phyloP scores from a whole-genome alignment of 2,797 vertebrate genomes.

The Anguilla pacifica region DNA sequence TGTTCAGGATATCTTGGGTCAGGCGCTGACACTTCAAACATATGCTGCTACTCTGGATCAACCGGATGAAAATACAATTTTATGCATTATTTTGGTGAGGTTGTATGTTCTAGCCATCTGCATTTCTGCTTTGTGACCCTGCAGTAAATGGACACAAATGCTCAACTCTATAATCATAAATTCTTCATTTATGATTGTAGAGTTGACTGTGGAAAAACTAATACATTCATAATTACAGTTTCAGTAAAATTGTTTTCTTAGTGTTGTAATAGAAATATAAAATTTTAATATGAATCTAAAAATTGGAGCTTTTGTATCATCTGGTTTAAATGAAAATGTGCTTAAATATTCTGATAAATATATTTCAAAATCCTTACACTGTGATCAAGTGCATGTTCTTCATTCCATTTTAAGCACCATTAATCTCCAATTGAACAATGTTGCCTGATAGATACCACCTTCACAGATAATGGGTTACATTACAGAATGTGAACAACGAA shows the following conservation, averaged over 20 bases:
- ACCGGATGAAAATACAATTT: neutral
- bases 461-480: neutral
- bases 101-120: neutral
- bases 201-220: neutral
- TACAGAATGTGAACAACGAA: neutral
- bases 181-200: neutral
- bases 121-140: neutral
- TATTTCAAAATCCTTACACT: too few species aligned
- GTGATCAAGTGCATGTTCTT: too few species aligned
- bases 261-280: neutral
- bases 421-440: too few species aligned
- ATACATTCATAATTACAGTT: neutral
- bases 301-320: neutral
- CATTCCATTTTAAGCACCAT: too few species aligned
- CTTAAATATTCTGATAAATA: neutral
- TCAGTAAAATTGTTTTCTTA: neutral
- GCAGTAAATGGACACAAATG: neutral
- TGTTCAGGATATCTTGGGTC: neutral
- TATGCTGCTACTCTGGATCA: neutral
- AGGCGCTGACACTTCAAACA: neutral
- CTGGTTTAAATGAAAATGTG: neutral
- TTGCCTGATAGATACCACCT: neutral
- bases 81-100: neutral
- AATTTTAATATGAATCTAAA: neutral
- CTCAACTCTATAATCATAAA: neutral